Conservation (phyloP, 2,888 invertebrate species). For the Thecocarcelia acutangulata region DNA sequence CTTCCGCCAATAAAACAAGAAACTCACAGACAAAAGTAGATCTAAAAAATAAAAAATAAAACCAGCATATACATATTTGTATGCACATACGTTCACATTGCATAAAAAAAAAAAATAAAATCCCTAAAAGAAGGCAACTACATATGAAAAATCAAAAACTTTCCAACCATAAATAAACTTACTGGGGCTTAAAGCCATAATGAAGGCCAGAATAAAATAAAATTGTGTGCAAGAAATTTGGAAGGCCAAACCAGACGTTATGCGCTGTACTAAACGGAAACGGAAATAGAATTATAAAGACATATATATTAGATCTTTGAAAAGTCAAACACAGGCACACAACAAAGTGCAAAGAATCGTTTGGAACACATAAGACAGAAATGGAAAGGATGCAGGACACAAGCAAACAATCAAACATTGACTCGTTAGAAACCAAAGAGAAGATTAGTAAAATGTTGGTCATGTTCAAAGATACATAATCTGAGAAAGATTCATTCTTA, state of each 20-base stretch:
- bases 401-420: not conserved
- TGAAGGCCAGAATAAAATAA: slow-evolving; percentile 39
- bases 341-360: not conserved
- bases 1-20: slow-evolving; percentile 41
- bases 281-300: slow-evolving; percentile 79
- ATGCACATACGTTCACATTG: not conserved
- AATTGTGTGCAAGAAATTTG: slow-evolving; percentile 22
- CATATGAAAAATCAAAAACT: slow-evolving; percentile 14
- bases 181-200: slow-evolving; percentile 28
- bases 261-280: slow-evolving; percentile 73
- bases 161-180: slow-evolving; percentile 45
- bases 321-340: slow-evolving; percentile 51
- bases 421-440: not conserved
- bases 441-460: slow-evolving; percentile 20
- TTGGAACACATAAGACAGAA: not conserved
- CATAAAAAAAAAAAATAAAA: not conserved
- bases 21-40: not conserved
- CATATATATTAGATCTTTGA: slow-evolving; percentile 68
- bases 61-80: not conserved
- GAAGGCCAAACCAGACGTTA: slow-evolving; percentile 23
- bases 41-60: slow-evolving; percentile 67
- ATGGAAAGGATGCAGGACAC: slow-evolving; percentile 3
- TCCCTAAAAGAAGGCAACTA: not conserved
- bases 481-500: slow-evolving; percentile 34
- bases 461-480: slow-evolving; percentile 45